These are phyloP conservation scores for Camponotus floridanus DNA, from an alignment of 1,140 invertebrate species.

Conservation along the genomic window DNA sequence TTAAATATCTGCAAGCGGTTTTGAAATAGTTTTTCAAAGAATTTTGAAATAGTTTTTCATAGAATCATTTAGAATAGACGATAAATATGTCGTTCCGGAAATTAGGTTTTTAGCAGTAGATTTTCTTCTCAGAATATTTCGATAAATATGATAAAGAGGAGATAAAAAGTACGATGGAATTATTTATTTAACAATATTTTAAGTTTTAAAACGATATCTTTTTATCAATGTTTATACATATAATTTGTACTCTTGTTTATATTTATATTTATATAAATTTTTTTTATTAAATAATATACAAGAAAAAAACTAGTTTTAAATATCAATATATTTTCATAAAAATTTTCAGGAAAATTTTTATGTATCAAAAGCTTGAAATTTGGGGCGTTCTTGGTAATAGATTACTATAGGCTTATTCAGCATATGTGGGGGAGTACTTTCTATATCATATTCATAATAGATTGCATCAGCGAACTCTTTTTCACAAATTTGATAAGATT, in stretches of 20 bases:
- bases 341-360: not conserved
- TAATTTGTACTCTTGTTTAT: no score
- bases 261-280: no score
- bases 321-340: not conserved
- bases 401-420: not conserved
- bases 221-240: no score
- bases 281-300: not conserved
- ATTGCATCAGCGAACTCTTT: not conserved
- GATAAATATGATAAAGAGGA: not conserved
- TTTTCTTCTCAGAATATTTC: not conserved
- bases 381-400: not conserved
- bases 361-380: conserved; percentile 6
- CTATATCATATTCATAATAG: not conserved
- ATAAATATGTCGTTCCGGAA: conserved; percentile 21
- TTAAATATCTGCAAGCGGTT: conserved; percentile 21
- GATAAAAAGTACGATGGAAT: not conserved
- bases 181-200: not conserved
- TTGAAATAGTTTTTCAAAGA: not conserved
- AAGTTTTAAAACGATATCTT: not conserved
- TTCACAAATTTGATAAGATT: conserved; percentile 25
- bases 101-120: not conserved
- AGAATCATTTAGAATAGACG: no score
- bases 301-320: not conserved
- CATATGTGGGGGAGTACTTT: not conserved
- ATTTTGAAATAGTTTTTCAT: conserved; percentile 13